These are phyloP conservation scores for Cistogaster globosa DNA, from an alignment of 2,888 invertebrate species.

Conservation along the genomic window DNA sequence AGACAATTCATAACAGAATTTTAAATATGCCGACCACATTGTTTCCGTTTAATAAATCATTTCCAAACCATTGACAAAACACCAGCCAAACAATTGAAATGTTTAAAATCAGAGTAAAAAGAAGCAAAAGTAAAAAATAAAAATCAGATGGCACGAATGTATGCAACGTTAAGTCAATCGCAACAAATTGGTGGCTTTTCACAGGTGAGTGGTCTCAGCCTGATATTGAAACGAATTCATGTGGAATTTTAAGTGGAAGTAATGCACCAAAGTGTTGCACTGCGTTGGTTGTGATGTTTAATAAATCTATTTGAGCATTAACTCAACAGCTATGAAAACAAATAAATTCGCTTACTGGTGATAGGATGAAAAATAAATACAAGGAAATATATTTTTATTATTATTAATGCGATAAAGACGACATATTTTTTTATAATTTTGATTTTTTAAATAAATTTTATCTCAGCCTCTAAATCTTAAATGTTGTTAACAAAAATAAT, in stretches of 20 bases:
- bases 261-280: background rate
- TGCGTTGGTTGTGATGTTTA: no score
- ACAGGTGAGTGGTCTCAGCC: conserved; percentile 73
- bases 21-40: conserved; percentile 73
- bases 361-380: no score
- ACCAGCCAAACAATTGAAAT: conserved; percentile 54
- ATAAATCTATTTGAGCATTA: no score
- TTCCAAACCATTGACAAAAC: conserved; percentile 71
- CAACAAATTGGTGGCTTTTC: conserved; percentile 74
- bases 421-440: no score
- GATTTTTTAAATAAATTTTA: no score
- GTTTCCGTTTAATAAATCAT: conserved; percentile 72
- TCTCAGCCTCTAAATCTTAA: no score
- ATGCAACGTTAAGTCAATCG: conserved; percentile 64
- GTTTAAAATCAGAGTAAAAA: conserved; percentile 40
- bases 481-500: no score
- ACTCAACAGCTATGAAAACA: background rate
- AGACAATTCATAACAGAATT: conserved; percentile 69
- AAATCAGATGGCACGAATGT: conserved; percentile 7
- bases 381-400: no score
- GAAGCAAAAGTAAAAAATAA: conserved; percentile 7
- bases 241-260: conserved; percentile 56
- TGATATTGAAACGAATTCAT: conserved; percentile 71
- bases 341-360: no score
- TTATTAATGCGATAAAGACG: no score